Evolutionary conservation across 2,797 vertebrate species (phyloP), one percentile per base, ranked within the genome.

Genomic region (Pagetopsis macropterus): DNA sequence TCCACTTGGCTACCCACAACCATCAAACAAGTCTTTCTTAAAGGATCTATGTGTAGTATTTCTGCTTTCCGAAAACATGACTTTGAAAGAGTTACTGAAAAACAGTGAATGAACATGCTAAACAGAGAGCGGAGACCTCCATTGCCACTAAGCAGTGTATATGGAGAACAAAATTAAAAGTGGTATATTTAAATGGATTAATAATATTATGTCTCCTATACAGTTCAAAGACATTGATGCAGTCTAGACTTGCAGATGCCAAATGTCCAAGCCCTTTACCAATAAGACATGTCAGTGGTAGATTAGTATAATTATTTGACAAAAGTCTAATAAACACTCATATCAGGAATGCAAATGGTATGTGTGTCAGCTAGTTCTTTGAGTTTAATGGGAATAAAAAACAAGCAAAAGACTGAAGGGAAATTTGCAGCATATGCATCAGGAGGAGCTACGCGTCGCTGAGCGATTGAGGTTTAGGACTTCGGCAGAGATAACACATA

Each of bases 21-120:
- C 21, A 56, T 5, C 10, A 50, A 31, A 17, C 9, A 17, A 74
- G 19, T 44, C 27, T 23, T 43, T 62, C 75, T 80, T 57, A 83
- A 86, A 86, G 83, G 85, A 48, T 82, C 81, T 63, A 81, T 83
- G 86, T 81, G 65, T 77, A 27, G 33, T 61, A 79, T 82, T 71
- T 77, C 83, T 65, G 73, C 72, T 64, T 45, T 75, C 72, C 75
- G 69, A 71, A 67, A 54, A 9, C n/a, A 33, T 1, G 0, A 16
- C 33, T 46, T 6, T 50, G 37, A n/a, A 40, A 23, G 23, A 19
- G 19, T 31, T 17, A 52, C 4, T 14, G 3, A 46, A 60, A 2
- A 5, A 9, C 11, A 45, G 23, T 43, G n/a, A 21, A 31, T 27
- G 4, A 70, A 27, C 10, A 14, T 3, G 17, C 1, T 15, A 0